Conservation (phyloP, 37 sponge, comb jelly and placozoan genomes). For the Theonella swinhoei region DNA sequence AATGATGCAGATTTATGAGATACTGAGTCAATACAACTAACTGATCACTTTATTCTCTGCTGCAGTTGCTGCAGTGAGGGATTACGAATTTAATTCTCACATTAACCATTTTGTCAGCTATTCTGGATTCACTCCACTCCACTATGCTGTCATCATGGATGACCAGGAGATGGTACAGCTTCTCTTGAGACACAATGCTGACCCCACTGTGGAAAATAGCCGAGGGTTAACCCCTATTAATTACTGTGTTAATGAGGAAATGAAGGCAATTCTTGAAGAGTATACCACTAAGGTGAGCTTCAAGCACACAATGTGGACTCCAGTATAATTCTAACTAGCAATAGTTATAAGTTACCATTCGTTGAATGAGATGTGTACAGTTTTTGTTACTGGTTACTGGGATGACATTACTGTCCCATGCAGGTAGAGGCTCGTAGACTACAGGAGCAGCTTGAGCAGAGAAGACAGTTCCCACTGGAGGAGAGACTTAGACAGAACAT, state of each 20-base stretch:
- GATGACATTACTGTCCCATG: too few relatives aligned
- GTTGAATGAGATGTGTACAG: neutral
- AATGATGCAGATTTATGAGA: too few relatives aligned
- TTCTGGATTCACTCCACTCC: conserved; percentile 91
- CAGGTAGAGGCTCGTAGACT: conserved; percentile 37
- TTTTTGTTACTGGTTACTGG: neutral
- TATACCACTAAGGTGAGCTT: conserved; percentile 39
- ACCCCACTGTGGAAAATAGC: conserved; percentile 66
- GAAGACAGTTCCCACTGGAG: conserved; percentile 67
- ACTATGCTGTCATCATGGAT: conserved; percentile 84
- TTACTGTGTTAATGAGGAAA: conserved; percentile 41
- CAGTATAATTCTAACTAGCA: too few relatives aligned
- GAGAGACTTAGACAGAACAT: conserved; percentile 60
- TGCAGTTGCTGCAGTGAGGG: conserved; percentile 65
- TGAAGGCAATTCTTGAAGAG: conserved; percentile 14
- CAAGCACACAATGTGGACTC: too few relatives aligned
- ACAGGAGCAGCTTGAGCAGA: conserved; percentile 55
- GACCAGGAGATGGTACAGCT: conserved; percentile 48
- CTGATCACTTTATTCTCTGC: too few relatives aligned
- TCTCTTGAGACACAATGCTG: conserved; percentile 54
- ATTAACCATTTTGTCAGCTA: conserved; percentile 72
- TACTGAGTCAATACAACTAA: too few relatives aligned
- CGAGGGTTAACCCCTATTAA: conserved; percentile 38
- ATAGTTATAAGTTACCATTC: neutral
- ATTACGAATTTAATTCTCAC: conserved; percentile 59